Percentiles rank a stretch among this genome's conserved stretches.
phyloP scores from a whole-genome alignment of 2,113 vertebrate genomes.

The Ceratotherium simum region DNA sequence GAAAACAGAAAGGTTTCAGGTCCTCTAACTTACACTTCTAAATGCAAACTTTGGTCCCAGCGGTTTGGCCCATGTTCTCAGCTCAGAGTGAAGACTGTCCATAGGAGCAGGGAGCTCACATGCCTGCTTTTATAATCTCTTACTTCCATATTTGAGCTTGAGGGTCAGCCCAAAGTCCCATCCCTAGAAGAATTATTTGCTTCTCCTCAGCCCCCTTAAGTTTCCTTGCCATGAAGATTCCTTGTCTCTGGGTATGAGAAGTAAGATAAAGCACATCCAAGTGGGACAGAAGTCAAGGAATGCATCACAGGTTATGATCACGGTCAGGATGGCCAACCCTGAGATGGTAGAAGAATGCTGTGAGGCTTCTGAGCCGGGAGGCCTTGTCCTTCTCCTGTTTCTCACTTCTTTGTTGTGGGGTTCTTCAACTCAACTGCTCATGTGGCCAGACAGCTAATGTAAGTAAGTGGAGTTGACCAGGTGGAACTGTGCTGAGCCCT shows the following conservation, averaged over 20 bases:
- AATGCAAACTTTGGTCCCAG: not conserved
- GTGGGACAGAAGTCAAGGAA: not conserved
- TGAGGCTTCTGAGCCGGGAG: not conserved
- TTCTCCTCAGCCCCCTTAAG: conserved; percentile 76
- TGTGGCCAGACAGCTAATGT: not conserved
- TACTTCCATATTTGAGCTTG: conserved; percentile 64
- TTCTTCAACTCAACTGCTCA: not conserved
- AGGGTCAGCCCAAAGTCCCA: conserved; percentile 49
- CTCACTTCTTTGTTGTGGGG: not conserved
- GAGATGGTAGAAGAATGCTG: not conserved
- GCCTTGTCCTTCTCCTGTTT: not conserved
- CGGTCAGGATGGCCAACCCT: not conserved
- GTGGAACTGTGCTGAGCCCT: not conserved
- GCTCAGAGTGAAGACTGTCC: conserved; percentile 52
- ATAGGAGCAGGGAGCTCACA: conserved; percentile 28
- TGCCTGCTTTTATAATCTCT: conserved; percentile 74
- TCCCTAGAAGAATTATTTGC: conserved; percentile 66
- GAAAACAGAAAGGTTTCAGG: conserved; percentile 64
- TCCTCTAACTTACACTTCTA: conserved; percentile 52
- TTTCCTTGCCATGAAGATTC: conserved; percentile 78
- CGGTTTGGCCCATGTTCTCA: conserved; percentile 11
- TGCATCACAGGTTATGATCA: not conserved
- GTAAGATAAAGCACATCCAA: conserved; percentile 55
- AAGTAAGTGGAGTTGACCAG: not conserved
- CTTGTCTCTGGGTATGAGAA: conserved; percentile 74